These are phyloP conservation scores for Tarsius wallacei DNA, from an alignment of 2,797 vertebrate species.

Conservation along the genomic window DNA sequence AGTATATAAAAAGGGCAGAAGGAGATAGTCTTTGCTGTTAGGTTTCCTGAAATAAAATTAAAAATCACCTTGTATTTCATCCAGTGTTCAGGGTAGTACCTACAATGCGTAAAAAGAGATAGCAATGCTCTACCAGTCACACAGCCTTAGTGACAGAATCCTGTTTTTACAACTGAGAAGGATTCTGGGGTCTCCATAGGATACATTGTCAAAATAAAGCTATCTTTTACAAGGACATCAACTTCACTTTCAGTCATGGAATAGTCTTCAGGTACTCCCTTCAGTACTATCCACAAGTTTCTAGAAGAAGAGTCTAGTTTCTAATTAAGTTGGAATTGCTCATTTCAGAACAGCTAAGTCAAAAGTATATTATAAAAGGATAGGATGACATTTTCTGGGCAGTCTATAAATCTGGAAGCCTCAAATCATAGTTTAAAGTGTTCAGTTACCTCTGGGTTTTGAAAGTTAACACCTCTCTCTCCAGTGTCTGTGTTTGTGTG, in stretches of 20 bases:
- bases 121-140: neutral
- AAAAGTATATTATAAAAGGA: neutral
- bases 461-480: neutral
- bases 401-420: neutral
- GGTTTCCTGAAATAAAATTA: conserved; percentile 48
- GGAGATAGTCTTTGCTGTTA: neutral
- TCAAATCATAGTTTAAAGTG: conserved; percentile 43
- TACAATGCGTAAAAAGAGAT: conserved; percentile 54
- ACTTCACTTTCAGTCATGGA: neutral
- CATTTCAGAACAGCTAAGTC: neutral
- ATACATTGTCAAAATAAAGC: conserved; percentile 35
- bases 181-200: neutral
- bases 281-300: neutral
- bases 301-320: neutral
- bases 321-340: conserved; percentile 17
- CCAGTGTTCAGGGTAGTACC: neutral
- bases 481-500: neutral
- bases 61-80: neutral
- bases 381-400: conserved; percentile 32
- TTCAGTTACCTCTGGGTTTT: neutral
- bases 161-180: conserved; percentile 5
- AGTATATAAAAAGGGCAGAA: neutral
- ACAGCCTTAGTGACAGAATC: neutral
- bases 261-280: neutral
- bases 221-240: neutral